Evolutionary conservation across 2,888 invertebrate species (phyloP), one percentile per base, ranked within the genome.

Genomic region (Deilephila elpenor): DNA sequence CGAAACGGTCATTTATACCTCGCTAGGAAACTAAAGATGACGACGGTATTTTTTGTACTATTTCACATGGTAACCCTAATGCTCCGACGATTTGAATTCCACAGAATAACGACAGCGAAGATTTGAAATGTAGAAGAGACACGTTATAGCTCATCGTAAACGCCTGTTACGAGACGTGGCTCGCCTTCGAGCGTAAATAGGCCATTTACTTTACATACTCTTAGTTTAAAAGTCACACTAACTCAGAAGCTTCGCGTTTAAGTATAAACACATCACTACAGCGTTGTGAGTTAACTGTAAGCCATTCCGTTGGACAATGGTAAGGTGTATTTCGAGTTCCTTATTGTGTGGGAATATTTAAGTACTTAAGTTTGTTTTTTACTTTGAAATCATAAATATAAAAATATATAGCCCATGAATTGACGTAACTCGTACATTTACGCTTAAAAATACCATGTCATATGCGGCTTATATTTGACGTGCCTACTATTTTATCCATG

Each of bases 141-240:
- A 80, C 78, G 78, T 79, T 80, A 79, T 76, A 77, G 78, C 76
- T 78, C 74, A 75, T 84, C 86, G 85, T 88, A 85, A 88, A 86
- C 53, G 60, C 25, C 53, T 72, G 60, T 72, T 25, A 67, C 70
- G 34, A 71, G 44, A 59, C 75, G 75, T 75, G 75, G 74, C 74
- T 76, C 74, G 79, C 77, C 72, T 77, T 72, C 72, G 67, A 73
- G n/a, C 44, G 59, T 51, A 70, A 70, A 62, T 29, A 73, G 56
- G 37, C 53, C 59, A 59, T 71, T 51, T 67, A 67, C 67, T 67
- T 67, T 64, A 64, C 44, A 67, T 67, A 67, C 67, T n/a, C 37
- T 67, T 64, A 25, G 61, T 29, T 29, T 61, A 19, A 14, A 11
- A 29, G 25, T 29, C 17, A 25, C 29, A 60, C 60, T 29, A 60